These are phyloP conservation scores for Lithobates pipiens DNA, from an alignment of 2,797 vertebrate species.

Conservation along the genomic window DNA sequence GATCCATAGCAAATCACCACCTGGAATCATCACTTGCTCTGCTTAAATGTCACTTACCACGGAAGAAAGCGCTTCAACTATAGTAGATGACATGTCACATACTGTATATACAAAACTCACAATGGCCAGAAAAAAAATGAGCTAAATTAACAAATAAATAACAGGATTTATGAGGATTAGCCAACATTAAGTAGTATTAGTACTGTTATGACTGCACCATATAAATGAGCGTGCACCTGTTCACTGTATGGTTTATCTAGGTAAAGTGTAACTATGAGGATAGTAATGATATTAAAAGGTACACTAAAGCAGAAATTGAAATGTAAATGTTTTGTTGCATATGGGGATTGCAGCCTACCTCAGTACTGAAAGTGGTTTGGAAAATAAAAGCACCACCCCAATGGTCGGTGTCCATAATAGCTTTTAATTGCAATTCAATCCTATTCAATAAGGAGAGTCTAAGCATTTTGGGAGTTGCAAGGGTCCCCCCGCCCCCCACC, in stretches of 20 bases:
- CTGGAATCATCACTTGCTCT: slow-evolving; percentile 29
- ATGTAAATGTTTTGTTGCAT: too few relatives aligned
- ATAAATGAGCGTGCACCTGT: not conserved
- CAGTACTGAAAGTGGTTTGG: too few relatives aligned
- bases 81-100: slow-evolving; percentile 19
- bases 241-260: not conserved
- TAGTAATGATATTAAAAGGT: not conserved
- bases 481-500: too few relatives aligned
- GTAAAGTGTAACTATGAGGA: not conserved
- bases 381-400: too few relatives aligned
- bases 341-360: too few relatives aligned
- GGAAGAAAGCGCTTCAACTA: slow-evolving; percentile 22
- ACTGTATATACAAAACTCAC: slow-evolving; percentile 4
- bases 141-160: not conserved
- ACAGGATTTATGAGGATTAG: not conserved
- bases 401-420: too few relatives aligned
- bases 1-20: slow-evolving; percentile 41
- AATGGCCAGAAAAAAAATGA: not conserved
- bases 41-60: slow-evolving; percentile 35
- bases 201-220: not conserved
- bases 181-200: not conserved
- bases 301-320: too few relatives aligned
- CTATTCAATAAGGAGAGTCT: too few relatives aligned
- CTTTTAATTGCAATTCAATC: too few relatives aligned
- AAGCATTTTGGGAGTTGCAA: too few relatives aligned